phyloP scores from a whole-genome alignment of 2,113 vertebrate genomes.

The Chionodraco myersi region DNA sequence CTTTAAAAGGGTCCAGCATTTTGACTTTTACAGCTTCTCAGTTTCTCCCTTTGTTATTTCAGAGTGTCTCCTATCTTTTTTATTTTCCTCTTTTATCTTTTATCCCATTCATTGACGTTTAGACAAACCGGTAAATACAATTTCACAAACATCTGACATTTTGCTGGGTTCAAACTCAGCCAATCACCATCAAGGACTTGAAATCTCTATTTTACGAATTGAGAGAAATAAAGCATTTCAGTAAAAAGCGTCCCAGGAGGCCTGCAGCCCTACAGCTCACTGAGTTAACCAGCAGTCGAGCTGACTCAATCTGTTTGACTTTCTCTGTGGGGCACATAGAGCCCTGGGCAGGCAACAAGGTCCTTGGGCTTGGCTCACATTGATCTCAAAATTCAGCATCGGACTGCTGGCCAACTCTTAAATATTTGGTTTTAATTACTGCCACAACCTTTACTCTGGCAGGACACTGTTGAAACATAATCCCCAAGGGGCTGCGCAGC shows the following conservation, averaged over 20 bases:
- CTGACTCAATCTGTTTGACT: conserved; percentile 79
- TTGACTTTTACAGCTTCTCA: too few species aligned
- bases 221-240: conserved; percentile 51
- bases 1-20: too few species aligned
- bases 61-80: too few species aligned
- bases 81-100: too few species aligned
- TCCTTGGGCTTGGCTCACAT: conserved; percentile 70
- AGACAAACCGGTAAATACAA: too few species aligned
- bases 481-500: conserved; percentile 71
- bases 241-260: conserved; percentile 68
- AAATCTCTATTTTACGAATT: conserved; percentile 36
- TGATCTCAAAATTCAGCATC: conserved; percentile 80
- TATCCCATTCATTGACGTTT: too few species aligned
- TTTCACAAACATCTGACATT: too few species aligned
- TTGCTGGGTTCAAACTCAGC: too few species aligned
- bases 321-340: conserved; percentile 69
- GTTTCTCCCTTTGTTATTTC: too few species aligned
- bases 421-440: conserved; percentile 88
- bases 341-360: conserved; percentile 73
- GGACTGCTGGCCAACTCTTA: conserved; percentile 76
- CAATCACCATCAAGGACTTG: too few species aligned
- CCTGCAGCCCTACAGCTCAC: conserved; percentile 54
- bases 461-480: conserved; percentile 82
- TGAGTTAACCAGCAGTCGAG: conserved; percentile 70
- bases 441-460: conserved; percentile 84